These are phyloP conservation scores for Caenorhabditis imperialis DNA, from an alignment of 2,888 invertebrate species.

Conservation along the genomic window DNA sequence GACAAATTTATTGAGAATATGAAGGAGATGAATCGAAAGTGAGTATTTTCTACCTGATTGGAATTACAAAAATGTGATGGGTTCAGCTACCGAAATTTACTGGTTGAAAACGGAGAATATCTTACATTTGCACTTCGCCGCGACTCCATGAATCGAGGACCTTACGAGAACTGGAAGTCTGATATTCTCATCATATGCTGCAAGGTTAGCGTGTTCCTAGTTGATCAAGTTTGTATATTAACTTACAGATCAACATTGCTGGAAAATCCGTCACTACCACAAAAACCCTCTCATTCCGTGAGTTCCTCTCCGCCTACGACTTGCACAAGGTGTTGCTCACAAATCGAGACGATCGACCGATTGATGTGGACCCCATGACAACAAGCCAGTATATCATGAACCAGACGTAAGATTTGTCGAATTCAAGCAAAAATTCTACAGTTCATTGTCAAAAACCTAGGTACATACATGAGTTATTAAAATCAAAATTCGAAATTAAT, in stretches of 20 bases:
- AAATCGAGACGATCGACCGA: constrained; percentile 7
- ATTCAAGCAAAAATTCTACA: background rate
- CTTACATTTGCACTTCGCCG: constrained; percentile 51
- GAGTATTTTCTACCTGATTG: constrained; percentile 19
- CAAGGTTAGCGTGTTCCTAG: constrained; percentile 30
- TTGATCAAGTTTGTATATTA: background rate
- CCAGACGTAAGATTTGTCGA: constrained; percentile 50
- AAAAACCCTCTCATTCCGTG: constrained; percentile 47
- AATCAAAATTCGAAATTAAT: no score
- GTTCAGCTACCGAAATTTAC: constrained; percentile 40
- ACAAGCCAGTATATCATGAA: constrained; percentile 54
- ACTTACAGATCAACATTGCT: constrained; percentile 43
- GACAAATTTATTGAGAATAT: constrained; percentile 39
- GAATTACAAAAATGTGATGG: background rate
- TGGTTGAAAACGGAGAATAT: constrained; percentile 49
- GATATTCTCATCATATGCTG: constrained; percentile 52
- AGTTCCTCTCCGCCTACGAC: constrained; percentile 50
- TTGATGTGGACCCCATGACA: constrained; percentile 39
- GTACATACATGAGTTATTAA: no score
- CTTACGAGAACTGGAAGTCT: constrained; percentile 40
- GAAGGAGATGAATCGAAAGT: constrained; percentile 56
- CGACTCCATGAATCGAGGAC: constrained; percentile 10
- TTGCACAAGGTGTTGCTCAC: constrained; percentile 44
- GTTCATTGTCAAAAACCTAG: background rate
- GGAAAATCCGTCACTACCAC: constrained; percentile 10